Evolutionary conservation across 2,797 vertebrate species (phyloP).

Genomic region (Spinus pinus): DNA sequence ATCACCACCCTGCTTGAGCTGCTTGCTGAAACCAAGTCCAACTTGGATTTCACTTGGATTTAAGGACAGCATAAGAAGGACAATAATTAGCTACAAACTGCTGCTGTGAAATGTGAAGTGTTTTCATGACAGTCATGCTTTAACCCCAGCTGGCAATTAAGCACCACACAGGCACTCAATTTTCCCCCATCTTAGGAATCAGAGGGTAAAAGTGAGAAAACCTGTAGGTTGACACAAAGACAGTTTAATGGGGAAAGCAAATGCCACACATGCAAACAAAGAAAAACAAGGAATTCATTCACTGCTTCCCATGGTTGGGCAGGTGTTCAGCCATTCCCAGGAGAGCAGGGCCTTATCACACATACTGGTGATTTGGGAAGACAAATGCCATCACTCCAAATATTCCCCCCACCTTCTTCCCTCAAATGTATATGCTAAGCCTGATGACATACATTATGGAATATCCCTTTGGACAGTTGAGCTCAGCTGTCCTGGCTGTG

Average conservation of each 20-base stretch:
- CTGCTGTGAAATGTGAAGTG: neutral
- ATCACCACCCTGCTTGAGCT: neutral
- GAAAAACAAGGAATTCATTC: neutral
- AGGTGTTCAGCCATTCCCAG: neutral
- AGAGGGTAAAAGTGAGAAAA: neutral
- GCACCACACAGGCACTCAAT: neutral
- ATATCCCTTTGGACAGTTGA: fast-evolving
- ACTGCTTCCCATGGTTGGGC: neutral
- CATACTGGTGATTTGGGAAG: neutral
- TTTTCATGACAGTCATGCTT: neutral
- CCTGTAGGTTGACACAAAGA: neutral
- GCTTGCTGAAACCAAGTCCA: neutral
- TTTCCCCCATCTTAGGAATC: neutral
- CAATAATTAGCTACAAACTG: neutral
- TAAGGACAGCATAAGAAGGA: neutral
- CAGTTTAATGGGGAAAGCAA: neutral
- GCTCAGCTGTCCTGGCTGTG: neutral
- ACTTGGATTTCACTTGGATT: neutral
- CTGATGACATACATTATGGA: fast-evolving
- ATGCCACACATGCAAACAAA: fast-evolving
- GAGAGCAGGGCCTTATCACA: neutral
- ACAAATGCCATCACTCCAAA: neutral
- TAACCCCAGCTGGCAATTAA: neutral
- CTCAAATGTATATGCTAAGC: fast-evolving
- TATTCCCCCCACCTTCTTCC: neutral